Conservation (phyloP, 2,113 vertebrate species). For the Ptychochromis oligacanthus region DNA sequence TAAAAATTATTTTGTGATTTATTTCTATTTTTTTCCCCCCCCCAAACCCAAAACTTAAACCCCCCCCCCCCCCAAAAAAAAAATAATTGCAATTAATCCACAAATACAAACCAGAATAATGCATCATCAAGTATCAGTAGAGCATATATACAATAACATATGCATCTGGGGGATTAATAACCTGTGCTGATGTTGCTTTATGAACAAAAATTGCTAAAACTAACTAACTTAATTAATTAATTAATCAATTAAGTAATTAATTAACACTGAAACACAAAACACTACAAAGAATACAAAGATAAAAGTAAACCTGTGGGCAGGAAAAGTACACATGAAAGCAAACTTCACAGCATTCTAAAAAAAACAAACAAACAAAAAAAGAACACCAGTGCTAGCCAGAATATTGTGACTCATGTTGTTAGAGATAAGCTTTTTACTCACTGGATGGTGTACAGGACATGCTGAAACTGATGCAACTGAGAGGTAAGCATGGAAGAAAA, state of each 20-base stretch:
- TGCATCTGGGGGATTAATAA: not conserved
- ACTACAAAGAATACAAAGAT: not conserved
- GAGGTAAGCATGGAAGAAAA: conserved; percentile 29
- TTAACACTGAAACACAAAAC: not conserved
- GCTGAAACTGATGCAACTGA: conserved; percentile 32
- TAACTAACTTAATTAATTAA: not conserved
- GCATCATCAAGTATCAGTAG: not conserved
- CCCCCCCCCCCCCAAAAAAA: too few relatives aligned
- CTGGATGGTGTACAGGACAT: not conserved
- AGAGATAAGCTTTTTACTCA: conserved; percentile 22
- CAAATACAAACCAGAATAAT: not conserved
- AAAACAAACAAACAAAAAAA: too few relatives aligned
- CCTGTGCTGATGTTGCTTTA: not conserved
- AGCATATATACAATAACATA: not conserved
- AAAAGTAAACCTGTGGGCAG: not conserved
- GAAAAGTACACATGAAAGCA: conserved; percentile 8
- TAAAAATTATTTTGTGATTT: too few relatives aligned
- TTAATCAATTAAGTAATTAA: too few relatives aligned
- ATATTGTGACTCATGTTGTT: conserved; percentile 18
- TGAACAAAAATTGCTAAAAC: not conserved
- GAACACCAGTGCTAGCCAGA: conserved; percentile 10
- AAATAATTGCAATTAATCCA: too few relatives aligned
- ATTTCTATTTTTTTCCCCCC: too few relatives aligned
- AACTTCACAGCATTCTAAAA: conserved; percentile 1
- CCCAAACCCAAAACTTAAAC: too few relatives aligned